Conservation (phyloP, 1,140 invertebrate species). For the Musca vetustissima region DNA sequence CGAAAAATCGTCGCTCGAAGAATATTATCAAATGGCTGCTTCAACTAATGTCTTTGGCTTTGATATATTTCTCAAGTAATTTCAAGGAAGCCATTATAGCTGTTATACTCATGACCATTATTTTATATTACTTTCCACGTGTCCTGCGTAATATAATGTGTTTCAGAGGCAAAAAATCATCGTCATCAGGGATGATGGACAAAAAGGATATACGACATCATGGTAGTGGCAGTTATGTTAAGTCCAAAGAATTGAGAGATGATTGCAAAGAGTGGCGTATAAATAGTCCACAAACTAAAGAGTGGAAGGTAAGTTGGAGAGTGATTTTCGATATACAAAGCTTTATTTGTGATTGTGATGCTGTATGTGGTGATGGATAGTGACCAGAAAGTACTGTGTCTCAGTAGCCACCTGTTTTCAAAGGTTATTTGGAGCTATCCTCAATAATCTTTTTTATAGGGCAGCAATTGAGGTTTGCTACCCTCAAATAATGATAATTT, state of each 20-base stretch:
- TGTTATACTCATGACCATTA: slow-evolving; percentile 60
- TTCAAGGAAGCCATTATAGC: slow-evolving; percentile 73
- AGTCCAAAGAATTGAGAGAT: slow-evolving; percentile 74
- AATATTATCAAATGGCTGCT: slow-evolving; percentile 85
- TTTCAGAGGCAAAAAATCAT: slow-evolving; percentile 40
- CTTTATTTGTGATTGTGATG: no score
- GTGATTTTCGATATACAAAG: no score
- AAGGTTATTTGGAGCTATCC: no score
- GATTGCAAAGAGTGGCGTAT: slow-evolving; percentile 70
- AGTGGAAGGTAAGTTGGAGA: slow-evolving; percentile 68
- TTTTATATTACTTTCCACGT: slow-evolving; percentile 66
- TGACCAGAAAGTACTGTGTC: no score
- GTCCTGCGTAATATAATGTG: slow-evolving; percentile 53
- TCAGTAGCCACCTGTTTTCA: no score
- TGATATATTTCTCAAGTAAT: slow-evolving; percentile 80
- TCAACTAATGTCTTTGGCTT: slow-evolving; percentile 68
- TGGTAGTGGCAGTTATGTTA: slow-evolving; percentile 75
- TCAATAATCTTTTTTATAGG: no score
- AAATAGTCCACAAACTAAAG: background rate
- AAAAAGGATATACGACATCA: slow-evolving; percentile 66
- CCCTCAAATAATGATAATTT: no score
- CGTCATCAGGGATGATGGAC: slow-evolving; percentile 60
- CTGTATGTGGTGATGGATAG: no score
- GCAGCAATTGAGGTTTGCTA: no score
- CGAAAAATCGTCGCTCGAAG: slow-evolving; percentile 75